Evolutionary conservation across 2,113 vertebrate species (phyloP).

Genomic region (Excalfactoria chinensis): DNA sequence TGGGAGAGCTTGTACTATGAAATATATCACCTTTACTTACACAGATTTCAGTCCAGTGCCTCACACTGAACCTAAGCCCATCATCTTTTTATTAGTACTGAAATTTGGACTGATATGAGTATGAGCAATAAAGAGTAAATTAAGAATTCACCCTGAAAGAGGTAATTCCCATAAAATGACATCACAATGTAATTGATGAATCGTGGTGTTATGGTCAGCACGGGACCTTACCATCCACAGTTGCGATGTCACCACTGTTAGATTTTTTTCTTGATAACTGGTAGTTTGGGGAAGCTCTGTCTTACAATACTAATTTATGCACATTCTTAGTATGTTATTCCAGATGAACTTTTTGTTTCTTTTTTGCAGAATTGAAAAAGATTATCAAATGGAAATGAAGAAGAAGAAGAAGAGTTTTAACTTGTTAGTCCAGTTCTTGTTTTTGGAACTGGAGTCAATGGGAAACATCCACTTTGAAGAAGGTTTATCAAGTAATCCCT

Average conservation of each 20-base stretch:
- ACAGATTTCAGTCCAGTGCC: background rate
- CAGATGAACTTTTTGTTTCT: background rate
- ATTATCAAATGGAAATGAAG: slow-evolving; percentile 72
- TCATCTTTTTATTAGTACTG: background rate
- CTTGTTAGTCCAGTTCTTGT: slow-evolving; percentile 78
- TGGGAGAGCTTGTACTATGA: background rate
- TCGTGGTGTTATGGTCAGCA: background rate
- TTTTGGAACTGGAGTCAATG: slow-evolving; percentile 85
- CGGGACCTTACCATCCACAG: background rate
- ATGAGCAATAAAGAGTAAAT: background rate
- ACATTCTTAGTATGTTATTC: background rate
- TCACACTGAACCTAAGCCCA: background rate
- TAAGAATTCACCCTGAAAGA: background rate
- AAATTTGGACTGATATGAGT: background rate
- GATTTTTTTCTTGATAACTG: no score
- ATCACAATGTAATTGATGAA: background rate
- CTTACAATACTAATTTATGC: background rate
- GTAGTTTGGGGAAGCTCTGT: background rate
- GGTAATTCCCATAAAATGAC: background rate
- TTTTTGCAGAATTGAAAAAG: slow-evolving; percentile 74
- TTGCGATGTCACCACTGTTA: background rate
- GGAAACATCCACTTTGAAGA: slow-evolving; percentile 88
- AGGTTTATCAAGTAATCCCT: slow-evolving; percentile 78
- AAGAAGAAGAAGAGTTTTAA: slow-evolving; percentile 74
- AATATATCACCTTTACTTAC: background rate